Percentiles rank a stretch among this genome's conserved stretches.
These are phyloP conservation scores for Zaprionus vittiger DNA, from an alignment of 1,140 invertebrate species.

Conservation along the genomic window DNA sequence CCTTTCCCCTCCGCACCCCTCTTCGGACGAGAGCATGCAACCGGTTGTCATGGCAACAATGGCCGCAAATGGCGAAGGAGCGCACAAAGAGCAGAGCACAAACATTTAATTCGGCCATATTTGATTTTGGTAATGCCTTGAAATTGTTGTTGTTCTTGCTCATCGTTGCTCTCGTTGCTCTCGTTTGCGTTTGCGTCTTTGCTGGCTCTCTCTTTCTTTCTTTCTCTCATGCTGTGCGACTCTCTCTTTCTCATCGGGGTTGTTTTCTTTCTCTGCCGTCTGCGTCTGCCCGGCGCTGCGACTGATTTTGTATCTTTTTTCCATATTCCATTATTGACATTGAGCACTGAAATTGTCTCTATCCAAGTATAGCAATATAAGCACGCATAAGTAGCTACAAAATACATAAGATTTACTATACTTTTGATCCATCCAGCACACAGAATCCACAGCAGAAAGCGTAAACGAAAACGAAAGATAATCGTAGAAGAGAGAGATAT, in stretches of 20 bases:
- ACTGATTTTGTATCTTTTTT: constrained; percentile 44
- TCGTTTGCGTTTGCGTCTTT: constrained; percentile 14
- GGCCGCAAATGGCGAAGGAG: constrained; percentile 71
- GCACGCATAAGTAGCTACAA: constrained; percentile 12
- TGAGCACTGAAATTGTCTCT: constrained; percentile 18
- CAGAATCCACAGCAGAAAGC: not conserved
- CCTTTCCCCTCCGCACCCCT: not conserved
- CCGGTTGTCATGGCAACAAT: constrained; percentile 75
- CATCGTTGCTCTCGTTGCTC: constrained; percentile 33
- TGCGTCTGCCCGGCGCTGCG: constrained; percentile 55
- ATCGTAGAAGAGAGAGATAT: not conserved
- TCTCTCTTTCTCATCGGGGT: constrained; percentile 36
- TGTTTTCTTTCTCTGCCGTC: constrained; percentile 29
- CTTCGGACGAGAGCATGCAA: constrained; percentile 20
- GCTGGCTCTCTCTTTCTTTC: not conserved
- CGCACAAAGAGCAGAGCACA: constrained; percentile 64
- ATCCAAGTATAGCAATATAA: constrained; percentile 12
- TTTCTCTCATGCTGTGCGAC: not conserved
- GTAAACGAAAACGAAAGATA: not conserved
- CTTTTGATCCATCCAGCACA: not conserved
- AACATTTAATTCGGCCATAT: constrained; percentile 82
- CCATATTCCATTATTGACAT: constrained; percentile 43
- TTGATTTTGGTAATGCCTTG: constrained; percentile 78
- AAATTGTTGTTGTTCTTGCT: constrained; percentile 47
- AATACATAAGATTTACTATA: not conserved